These are phyloP conservation scores for Psilopogon haemacephalus DNA, from an alignment of 2,113 vertebrate species.

Conservation along the genomic window DNA sequence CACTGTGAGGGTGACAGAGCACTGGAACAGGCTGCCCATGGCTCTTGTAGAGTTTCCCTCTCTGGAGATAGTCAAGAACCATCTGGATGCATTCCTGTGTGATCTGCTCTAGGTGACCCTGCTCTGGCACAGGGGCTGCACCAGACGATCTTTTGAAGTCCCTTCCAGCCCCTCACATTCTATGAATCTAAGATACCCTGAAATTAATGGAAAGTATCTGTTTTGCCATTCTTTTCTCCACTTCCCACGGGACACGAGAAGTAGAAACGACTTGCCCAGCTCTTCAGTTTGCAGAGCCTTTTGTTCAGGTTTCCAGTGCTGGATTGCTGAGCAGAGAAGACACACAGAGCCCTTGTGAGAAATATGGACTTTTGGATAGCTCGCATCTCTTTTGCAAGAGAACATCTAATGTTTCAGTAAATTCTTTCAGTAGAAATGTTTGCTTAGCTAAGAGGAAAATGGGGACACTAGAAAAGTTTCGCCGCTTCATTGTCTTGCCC, in stretches of 20 bases:
- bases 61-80: too few species aligned
- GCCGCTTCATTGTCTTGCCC: neutral
- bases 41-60: too few species aligned
- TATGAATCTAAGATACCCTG: neutral
- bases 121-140: too few species aligned
- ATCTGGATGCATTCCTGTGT: too few species aligned
- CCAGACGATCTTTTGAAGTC: too few species aligned
- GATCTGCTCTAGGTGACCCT: too few species aligned
- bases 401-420: neutral
- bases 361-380: neutral
- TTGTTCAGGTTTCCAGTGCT: neutral
- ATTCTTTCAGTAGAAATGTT: neutral
- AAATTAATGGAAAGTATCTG: neutral
- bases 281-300: neutral
- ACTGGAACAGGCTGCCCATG: too few species aligned
- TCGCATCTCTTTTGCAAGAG: neutral
- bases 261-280: neutral
- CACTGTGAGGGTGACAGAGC: too few species aligned
- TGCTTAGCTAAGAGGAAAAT: neutral
- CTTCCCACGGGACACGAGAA: neutral
- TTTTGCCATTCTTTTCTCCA: neutral
- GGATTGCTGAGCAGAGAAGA: neutral
- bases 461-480: neutral
- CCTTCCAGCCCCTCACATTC: too few species aligned
- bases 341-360: neutral